A percentile compares a stretch with the other conserved stretches of the same genome.
phyloP scores from a whole-genome alignment of 2,888 invertebrate genomes.

The Troides oblongomaculatus region DNA sequence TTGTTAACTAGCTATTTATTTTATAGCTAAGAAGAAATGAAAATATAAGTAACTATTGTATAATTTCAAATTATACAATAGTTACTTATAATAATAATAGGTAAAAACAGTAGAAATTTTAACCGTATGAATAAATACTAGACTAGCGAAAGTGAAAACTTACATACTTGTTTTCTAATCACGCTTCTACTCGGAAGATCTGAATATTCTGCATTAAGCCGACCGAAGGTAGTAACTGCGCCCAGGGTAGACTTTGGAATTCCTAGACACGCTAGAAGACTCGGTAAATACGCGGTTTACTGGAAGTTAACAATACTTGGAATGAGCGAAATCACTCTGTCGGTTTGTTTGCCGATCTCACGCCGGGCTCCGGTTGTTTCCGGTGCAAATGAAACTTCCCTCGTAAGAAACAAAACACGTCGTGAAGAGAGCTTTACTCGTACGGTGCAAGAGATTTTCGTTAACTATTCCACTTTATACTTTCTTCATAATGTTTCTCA shows the following conservation, averaged over 20 bases:
- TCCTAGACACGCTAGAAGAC: constrained; percentile 19
- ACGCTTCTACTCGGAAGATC: constrained; percentile 12
- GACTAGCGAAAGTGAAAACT: constrained; percentile 13
- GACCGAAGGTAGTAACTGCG: neutral
- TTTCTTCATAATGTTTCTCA: constrained; percentile 46
- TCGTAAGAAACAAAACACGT: constrained; percentile 25
- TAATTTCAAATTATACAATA: no score
- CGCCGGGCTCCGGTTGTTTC: constrained; percentile 51
- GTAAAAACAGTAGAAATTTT: neutral
- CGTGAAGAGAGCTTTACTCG: constrained; percentile 19
- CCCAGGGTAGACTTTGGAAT: constrained; percentile 4
- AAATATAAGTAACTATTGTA: no score
- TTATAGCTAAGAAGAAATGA: no score
- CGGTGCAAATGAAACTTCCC: constrained; percentile 48
- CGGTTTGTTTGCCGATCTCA: constrained; percentile 67
- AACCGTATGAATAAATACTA: constrained; percentile 7
- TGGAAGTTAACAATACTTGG: constrained; percentile 31
- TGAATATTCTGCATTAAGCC: constrained; percentile 14
- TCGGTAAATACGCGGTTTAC: constrained; percentile 21
- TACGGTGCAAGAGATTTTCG: constrained; percentile 26
- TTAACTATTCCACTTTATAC: constrained; percentile 35
- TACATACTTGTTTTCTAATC: constrained; percentile 19
- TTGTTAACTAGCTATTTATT: no score
- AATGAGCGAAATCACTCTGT: constrained; percentile 31
- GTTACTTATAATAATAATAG: no score